These are phyloP conservation scores for Slavum lentiscoides DNA, from an alignment of 2,888 invertebrate species.

Conservation along the genomic window DNA sequence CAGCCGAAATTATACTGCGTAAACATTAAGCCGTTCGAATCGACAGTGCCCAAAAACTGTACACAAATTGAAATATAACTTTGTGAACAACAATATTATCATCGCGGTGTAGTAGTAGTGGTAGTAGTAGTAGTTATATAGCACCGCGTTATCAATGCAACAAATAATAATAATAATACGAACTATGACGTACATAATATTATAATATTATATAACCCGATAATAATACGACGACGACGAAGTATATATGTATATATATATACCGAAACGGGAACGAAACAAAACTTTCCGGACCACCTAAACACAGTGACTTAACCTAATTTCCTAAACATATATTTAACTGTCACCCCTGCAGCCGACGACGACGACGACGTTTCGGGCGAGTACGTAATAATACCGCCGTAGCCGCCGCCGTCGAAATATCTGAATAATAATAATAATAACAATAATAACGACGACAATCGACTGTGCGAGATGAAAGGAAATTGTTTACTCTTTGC, in stretches of 20 bases:
- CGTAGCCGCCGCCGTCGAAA: not conserved
- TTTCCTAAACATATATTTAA: constrained; percentile 53
- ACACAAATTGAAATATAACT: constrained; percentile 26
- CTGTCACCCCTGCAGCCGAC: constrained; percentile 29
- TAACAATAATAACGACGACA: not conserved
- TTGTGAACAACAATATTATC: constrained; percentile 25
- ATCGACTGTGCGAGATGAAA: constrained; percentile 45
- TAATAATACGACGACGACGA: not conserved
- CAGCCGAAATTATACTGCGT: not conserved
- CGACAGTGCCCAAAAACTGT: constrained; percentile 22
- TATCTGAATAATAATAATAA: constrained; percentile 9
- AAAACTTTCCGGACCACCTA: constrained; percentile 38
- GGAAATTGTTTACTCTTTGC: constrained; percentile 52
- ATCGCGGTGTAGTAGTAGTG: not conserved
- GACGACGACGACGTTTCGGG: not conserved
- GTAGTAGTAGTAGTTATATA: too few species aligned
- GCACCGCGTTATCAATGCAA: constrained; percentile 10
- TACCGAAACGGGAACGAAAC: constrained; percentile 19
- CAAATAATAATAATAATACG: constrained; percentile 20
- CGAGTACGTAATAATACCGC: not conserved
- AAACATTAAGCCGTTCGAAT: constrained; percentile 32
- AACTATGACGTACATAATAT: not conserved
- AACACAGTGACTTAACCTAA: constrained; percentile 39
- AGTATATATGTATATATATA: not conserved
- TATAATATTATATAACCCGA: not conserved